Evolutionary conservation across 2,888 invertebrate genomes (phyloP), one percentile per base, ranked within the genome.

Genomic region (Platycheirus rosarum): DNA sequence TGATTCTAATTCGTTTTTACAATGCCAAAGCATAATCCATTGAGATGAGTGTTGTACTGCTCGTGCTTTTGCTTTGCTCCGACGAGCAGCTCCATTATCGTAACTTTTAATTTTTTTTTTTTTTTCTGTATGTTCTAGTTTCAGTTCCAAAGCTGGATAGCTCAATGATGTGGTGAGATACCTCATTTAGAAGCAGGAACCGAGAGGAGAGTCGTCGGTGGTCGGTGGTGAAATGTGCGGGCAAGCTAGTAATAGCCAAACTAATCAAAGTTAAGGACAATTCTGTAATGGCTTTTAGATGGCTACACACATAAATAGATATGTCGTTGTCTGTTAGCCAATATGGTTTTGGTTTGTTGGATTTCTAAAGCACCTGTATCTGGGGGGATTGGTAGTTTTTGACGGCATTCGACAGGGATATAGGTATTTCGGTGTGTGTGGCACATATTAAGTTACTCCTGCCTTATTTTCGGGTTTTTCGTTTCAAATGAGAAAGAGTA

Each of bases 1-100:
- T 82, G 82, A 82, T 82, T 82, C 77, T 82, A 82, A 82, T 82
- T 82, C 77, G 55, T 71, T 82, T 79, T 82, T 63, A 82, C 77
- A 77, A 82, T 77, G 77, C 77, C 49, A 32, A 46, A 53, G 68
- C 76, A 66, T 42, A 71, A 40, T 49, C 53, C 49, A 20, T 4
- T 48, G 66, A 48, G 8, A 44, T 60, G 60, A 14, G 9, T 23
- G 20, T 55, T n/a, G 9, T 0, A 11, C 5, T 51, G 32, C 13
- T 1, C 0, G 29, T 49, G 49, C 13, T 14, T n/a, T n/a, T 48
- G 51, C 16, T 29, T n/a, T 26, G 48, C 26, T 26, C 11, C 20
- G 29, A 7, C 29, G 29, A 32, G 13, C 3, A 26, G 29, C 18
- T 32, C 71, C 65, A 71, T 70, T 46, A 42, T 69, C 79, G 44